A percentile compares a stretch with the other conserved stretches of the same genome.
These are phyloP conservation scores for Calyptommatus sinebrachiatus DNA, from an alignment of 2,113 vertebrate genomes.

Conservation along the genomic window DNA sequence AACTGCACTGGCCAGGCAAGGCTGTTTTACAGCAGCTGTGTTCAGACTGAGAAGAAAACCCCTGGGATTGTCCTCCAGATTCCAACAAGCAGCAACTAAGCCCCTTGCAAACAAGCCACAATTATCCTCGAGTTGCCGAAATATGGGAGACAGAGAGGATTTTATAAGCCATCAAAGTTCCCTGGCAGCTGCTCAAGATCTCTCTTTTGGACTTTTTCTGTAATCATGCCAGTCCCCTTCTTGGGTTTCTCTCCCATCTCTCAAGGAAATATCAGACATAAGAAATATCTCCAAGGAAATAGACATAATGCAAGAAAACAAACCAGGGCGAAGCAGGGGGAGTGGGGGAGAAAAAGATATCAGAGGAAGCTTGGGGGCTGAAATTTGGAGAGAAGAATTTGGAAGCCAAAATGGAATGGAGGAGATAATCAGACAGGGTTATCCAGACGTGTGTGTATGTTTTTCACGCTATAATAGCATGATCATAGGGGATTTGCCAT, in stretches of 20 bases:
- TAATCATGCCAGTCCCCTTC: not conserved
- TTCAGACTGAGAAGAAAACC: not conserved
- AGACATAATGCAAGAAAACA: not conserved
- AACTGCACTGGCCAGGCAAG: fast-evolving
- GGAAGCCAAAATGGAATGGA: too few species aligned
- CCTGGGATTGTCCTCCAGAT: not conserved
- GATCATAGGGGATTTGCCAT: too few species aligned
- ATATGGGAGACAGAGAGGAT: not conserved
- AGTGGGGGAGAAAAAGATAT: too few species aligned
- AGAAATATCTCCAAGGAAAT: not conserved
- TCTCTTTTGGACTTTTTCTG: not conserved
- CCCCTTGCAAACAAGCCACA: fast-evolving
- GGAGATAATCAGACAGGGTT: not conserved
- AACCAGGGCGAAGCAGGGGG: not conserved
- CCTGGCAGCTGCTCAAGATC: not conserved
- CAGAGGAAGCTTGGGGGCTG: not conserved
- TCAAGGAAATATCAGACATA: not conserved
- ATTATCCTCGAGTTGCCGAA: not conserved
- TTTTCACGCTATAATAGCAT: too few species aligned
- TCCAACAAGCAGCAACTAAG: not conserved
- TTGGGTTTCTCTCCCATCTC: not conserved
- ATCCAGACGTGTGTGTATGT: too few species aligned
- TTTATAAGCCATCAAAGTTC: not conserved
- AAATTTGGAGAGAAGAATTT: not conserved
- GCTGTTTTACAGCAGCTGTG: conserved; percentile 9